These are phyloP conservation scores for Iphiclides podalirius DNA, from an alignment of 2,888 invertebrate genomes.

Conservation along the genomic window DNA sequence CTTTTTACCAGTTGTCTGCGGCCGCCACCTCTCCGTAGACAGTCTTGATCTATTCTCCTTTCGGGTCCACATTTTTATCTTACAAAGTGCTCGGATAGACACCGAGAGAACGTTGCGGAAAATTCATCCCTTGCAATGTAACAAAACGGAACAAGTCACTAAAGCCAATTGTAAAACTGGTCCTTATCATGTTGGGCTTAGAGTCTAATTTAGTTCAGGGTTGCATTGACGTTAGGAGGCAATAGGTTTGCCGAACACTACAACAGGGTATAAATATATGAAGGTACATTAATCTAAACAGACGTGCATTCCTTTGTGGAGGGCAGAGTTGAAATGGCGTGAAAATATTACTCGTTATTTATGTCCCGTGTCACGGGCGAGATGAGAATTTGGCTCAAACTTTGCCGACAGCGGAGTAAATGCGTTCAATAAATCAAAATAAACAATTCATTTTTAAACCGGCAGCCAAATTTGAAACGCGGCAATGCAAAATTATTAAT, in stretches of 20 bases:
- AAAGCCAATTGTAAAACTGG: conserved; percentile 16
- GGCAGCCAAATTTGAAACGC: background rate
- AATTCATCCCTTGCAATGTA: conserved; percentile 55
- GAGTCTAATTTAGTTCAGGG: conserved; percentile 32
- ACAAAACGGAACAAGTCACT: conserved; percentile 36
- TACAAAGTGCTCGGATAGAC: conserved; percentile 78
- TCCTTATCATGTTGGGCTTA: background rate
- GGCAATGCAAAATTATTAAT: too few relatives aligned
- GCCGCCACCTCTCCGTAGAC: conserved; percentile 54
- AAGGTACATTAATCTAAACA: conserved; percentile 76
- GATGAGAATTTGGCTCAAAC: conserved; percentile 51
- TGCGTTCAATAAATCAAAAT: conserved; percentile 23
- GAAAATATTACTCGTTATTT: conserved; percentile 77
- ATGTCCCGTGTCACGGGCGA: conserved; percentile 51
- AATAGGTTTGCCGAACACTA: conserved; percentile 50
- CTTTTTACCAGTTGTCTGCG: conserved; percentile 57
- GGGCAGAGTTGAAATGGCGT: conserved; percentile 75
- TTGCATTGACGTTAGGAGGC: conserved; percentile 40
- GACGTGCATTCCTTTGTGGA: conserved; percentile 72
- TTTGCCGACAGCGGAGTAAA: conserved; percentile 29
- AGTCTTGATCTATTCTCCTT: conserved; percentile 71
- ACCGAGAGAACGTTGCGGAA: conserved; percentile 72
- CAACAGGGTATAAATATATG: conserved; percentile 72
- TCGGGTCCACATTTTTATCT: conserved; percentile 74
- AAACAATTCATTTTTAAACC: conserved; percentile 10